Percentiles rank a stretch among this genome's conserved stretches.
Evolutionary conservation across 1,140 invertebrate species (phyloP).

Genomic region (Marisa cornuarietis): DNA sequence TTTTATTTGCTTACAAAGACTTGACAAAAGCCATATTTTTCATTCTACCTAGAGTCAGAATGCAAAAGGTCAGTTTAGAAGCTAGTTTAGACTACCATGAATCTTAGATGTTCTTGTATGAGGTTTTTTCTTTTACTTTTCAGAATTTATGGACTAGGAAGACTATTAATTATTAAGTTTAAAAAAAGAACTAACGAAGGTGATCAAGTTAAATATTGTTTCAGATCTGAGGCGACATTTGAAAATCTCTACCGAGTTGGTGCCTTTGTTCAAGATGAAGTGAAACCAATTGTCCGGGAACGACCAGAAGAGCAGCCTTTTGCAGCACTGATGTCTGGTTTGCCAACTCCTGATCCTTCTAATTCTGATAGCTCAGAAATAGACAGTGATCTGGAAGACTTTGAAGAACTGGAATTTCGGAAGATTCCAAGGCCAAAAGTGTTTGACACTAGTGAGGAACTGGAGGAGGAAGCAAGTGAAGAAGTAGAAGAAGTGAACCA

Average conservation of each 20-base stretch:
- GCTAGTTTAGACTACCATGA: too few relatives aligned
- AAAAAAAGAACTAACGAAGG: too few relatives aligned
- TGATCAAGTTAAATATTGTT: not conserved
- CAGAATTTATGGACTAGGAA: too few relatives aligned
- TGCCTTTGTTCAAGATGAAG: not conserved
- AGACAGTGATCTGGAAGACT: not conserved
- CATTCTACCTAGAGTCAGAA: too few relatives aligned
- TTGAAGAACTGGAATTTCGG: not conserved
- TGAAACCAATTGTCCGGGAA: not conserved
- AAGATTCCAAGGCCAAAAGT: not conserved
- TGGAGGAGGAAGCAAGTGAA: not conserved
- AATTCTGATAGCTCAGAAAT: not conserved
- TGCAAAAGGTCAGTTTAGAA: too few relatives aligned
- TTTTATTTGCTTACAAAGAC: too few relatives aligned
- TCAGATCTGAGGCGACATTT: constrained; percentile 3
- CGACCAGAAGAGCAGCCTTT: not conserved
- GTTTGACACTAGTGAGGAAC: not conserved
- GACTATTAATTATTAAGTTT: too few relatives aligned
- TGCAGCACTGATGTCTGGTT: constrained; percentile 7
- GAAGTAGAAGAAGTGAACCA: too few relatives aligned
- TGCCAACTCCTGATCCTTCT: not conserved
- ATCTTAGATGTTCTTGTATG: too few relatives aligned
- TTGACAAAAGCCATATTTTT: too few relatives aligned
- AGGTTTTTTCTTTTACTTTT: too few relatives aligned
- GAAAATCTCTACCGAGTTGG: not conserved